Evolutionary conservation across 2,113 vertebrate species (phyloP).

Genomic region (Glaucomys volans): DNA sequence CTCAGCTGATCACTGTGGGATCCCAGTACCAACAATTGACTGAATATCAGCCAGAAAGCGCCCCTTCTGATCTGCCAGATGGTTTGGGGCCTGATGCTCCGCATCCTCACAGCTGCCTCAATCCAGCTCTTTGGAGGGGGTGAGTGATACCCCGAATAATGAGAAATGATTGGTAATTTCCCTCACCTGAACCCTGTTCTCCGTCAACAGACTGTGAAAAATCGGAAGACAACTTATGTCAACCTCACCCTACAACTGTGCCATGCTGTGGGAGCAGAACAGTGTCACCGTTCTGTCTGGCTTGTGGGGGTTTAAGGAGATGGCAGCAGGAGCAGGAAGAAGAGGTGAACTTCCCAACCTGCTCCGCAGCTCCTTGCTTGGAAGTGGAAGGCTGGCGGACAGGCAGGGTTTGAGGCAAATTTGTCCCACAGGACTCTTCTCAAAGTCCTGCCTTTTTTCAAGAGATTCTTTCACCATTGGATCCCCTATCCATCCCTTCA

Average conservation of each 20-base stretch:
- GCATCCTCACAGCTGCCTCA: conserved; percentile 24
- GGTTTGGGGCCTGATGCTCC: not conserved
- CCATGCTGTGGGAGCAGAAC: not conserved
- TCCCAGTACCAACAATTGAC: conserved; percentile 5
- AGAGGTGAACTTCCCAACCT: not conserved
- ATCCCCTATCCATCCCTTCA: not conserved
- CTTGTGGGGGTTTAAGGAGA: not conserved
- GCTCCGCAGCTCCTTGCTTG: not conserved
- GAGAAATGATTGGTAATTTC: conserved; percentile 31
- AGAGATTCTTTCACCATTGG: not conserved
- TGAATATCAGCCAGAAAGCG: not conserved
- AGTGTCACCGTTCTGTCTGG: not conserved
- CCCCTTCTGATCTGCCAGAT: conserved; percentile 60
- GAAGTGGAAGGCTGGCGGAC: not conserved
- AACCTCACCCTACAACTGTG: not conserved
- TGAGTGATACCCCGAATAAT: not conserved
- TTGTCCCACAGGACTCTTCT: not conserved
- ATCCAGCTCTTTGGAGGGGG: not conserved
- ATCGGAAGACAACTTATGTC: not conserved
- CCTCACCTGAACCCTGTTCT: conserved; percentile 36
- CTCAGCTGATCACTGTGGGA: not conserved
- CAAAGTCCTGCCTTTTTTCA: not conserved
- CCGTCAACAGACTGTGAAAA: not conserved
- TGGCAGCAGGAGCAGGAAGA: not conserved
- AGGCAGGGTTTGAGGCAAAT: not conserved